These are phyloP conservation scores for Pelusios castaneus DNA, from an alignment of 2,113 vertebrate genomes.

Conservation along the genomic window DNA sequence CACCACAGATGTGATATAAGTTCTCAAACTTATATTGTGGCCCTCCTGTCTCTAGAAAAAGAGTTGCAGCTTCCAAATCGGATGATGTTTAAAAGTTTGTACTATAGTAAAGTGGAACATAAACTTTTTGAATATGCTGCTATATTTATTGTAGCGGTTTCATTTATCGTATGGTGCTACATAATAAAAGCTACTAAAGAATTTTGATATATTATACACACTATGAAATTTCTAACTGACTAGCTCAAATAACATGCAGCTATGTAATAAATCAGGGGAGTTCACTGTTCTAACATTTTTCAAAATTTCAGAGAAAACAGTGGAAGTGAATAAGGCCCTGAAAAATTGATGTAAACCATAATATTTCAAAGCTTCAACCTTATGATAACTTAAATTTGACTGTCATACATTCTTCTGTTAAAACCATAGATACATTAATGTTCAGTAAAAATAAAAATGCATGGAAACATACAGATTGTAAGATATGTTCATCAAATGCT, in stretches of 20 bases:
- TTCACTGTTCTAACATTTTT: background rate
- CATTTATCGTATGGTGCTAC: background rate
- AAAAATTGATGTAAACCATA: rapidly evolving
- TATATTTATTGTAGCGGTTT: background rate
- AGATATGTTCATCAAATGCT: background rate
- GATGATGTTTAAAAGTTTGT: background rate
- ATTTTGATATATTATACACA: background rate
- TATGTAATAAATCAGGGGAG: background rate
- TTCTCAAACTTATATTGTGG: background rate
- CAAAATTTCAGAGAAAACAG: background rate
- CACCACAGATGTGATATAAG: background rate
- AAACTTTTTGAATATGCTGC: background rate
- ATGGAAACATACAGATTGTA: background rate
- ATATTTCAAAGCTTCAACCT: background rate
- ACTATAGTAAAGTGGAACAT: background rate
- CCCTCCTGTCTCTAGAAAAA: background rate
- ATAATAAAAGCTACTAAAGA: background rate
- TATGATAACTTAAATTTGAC: background rate
- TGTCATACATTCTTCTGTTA: background rate
- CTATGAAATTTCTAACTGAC: background rate
- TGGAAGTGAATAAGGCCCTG: background rate
- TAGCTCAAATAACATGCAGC: background rate
- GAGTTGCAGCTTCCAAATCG: background rate
- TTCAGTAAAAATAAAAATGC: background rate
- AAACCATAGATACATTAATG: rapidly evolving